A percentile compares a stretch with the other conserved stretches of the same genome.
These are phyloP conservation scores for Muntiacus reevesi DNA, from an alignment of 2,113 vertebrate genomes.

Conservation along the genomic window DNA sequence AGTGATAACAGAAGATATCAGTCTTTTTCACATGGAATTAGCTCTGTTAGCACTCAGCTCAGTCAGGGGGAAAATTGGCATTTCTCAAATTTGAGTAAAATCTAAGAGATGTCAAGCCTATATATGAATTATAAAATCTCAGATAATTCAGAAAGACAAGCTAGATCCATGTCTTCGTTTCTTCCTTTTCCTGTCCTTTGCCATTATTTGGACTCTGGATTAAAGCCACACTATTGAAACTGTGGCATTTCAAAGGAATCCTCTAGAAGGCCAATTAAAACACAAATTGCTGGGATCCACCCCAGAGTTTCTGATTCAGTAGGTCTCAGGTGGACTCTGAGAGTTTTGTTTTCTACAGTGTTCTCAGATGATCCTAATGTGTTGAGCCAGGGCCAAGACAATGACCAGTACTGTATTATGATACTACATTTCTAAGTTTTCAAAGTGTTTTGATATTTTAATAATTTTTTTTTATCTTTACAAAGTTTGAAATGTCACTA, in stretches of 20 bases:
- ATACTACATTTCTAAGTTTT: neutral
- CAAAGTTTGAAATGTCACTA: neutral
- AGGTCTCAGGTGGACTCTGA: neutral
- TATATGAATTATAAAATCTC: neutral
- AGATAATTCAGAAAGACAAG: neutral
- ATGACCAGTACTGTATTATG: neutral
- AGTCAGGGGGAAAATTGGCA: neutral
- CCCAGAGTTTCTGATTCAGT: neutral
- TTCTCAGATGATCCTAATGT: neutral
- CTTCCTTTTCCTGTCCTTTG: neutral
- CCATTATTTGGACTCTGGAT: neutral
- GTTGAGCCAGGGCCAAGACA: neutral
- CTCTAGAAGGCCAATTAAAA: neutral
- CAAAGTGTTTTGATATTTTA: neutral
- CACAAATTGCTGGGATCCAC: neutral
- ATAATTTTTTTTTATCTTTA: neutral
- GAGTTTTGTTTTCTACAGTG: neutral
- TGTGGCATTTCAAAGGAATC: neutral
- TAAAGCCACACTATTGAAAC: neutral
- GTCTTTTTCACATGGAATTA: neutral
- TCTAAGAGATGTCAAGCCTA: neutral
- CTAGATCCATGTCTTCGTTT: neutral
- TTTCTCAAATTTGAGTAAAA: slow-evolving; percentile 3
- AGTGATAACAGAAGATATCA: neutral
- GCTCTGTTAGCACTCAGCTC: neutral